Evolutionary conservation across 2,113 vertebrate species (phyloP).

Genomic region (Apus apus): DNA sequence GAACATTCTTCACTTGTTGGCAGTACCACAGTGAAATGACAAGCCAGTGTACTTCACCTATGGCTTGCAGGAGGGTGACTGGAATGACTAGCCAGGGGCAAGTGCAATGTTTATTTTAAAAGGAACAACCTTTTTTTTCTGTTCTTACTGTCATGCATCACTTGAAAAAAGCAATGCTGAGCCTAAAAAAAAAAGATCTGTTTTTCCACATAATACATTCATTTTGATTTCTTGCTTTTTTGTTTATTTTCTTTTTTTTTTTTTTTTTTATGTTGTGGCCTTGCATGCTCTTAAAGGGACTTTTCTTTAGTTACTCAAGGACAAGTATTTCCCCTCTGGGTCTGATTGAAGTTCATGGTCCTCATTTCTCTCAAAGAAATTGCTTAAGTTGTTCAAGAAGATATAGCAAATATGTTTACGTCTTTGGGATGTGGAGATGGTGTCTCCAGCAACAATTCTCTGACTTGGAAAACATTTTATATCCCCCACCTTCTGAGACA

Average conservation of each 20-base stretch:
- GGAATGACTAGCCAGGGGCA: neutral
- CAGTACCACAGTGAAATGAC: neutral
- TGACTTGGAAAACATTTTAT: neutral
- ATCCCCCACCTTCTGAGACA: neutral
- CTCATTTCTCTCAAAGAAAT: neutral
- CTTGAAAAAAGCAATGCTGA: neutral
- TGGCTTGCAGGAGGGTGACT: neutral
- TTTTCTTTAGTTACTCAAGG: neutral
- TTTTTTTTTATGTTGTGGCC: neutral
- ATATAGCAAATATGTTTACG: neutral
- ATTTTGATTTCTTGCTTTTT: neutral
- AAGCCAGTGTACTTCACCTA: neutral
- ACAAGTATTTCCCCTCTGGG: neutral
- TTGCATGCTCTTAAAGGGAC: neutral
- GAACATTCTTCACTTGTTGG: neutral
- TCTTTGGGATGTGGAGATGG: neutral
- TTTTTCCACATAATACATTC: neutral
- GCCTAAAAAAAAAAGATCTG: neutral
- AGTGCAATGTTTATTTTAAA: neutral
- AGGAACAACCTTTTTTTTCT: neutral
- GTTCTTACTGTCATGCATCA: accelerated
- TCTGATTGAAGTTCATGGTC: neutral
- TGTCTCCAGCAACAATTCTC: neutral
- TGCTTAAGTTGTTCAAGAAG: neutral
- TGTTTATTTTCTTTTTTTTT: neutral